A percentile compares a stretch with the other conserved stretches of the same genome.
Evolutionary conservation across 2,888 invertebrate species (phyloP).

Genomic region (Patella ulyssiponensis): DNA sequence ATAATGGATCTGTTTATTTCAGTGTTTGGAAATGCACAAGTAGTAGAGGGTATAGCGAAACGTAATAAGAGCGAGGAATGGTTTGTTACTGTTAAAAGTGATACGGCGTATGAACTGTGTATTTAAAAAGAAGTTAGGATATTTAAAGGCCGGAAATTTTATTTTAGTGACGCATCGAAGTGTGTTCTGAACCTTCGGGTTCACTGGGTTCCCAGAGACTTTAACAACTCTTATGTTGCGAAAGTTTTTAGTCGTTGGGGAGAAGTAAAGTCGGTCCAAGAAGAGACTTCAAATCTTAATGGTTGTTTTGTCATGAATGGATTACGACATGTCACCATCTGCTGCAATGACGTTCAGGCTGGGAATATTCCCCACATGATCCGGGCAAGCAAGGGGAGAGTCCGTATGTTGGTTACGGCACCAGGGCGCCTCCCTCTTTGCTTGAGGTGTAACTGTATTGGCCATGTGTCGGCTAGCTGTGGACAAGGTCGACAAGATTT

Average conservation of each 20-base stretch:
- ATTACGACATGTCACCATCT: too few species aligned
- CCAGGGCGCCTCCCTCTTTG: background rate
- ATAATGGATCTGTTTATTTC: background rate
- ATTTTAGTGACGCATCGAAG: background rate
- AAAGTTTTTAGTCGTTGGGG: too few species aligned
- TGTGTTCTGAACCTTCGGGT: background rate
- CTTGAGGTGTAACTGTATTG: background rate
- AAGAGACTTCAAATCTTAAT: too few species aligned
- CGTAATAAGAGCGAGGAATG: background rate
- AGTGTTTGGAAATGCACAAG: background rate
- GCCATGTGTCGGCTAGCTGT: background rate
- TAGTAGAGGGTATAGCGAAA: background rate
- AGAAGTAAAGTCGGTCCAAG: too few species aligned
- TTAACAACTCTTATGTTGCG: too few species aligned
- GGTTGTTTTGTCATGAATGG: too few species aligned
- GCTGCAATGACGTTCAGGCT: background rate
- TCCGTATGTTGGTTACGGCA: background rate
- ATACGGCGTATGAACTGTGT: too few species aligned
- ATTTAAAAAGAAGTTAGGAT: too few species aligned
- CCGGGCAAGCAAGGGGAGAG: background rate
- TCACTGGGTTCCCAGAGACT: background rate
- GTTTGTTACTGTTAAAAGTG: background rate
- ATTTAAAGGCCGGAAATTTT: background rate
- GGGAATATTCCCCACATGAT: background rate
- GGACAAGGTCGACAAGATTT: too few species aligned